Evolutionary conservation across 2,888 invertebrate species (phyloP).

Genomic region (Smittia sp.): DNA sequence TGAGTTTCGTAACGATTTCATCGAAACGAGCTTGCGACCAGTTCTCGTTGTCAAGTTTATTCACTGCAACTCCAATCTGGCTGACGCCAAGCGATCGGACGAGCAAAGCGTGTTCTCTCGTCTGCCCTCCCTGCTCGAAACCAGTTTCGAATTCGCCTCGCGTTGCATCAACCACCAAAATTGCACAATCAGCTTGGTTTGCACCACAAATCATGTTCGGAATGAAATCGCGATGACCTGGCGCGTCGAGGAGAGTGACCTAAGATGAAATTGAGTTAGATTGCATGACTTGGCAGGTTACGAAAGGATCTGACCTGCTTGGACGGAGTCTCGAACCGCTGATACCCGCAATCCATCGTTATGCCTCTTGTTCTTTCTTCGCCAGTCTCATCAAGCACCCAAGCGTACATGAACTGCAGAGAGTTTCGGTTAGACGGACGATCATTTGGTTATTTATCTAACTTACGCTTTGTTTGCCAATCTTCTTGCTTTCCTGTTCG

Average conservation of each 20-base stretch:
- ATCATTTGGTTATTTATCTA: too few relatives aligned
- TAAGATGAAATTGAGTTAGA: constrained; percentile 44
- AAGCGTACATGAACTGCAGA: constrained; percentile 83
- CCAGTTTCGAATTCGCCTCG: constrained; percentile 99
- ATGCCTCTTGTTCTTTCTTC: constrained; percentile 96
- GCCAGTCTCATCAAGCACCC: constrained; percentile 98
- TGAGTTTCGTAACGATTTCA: constrained; percentile 81
- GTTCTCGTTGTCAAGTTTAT: constrained; percentile 93
- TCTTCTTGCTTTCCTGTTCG: constrained; percentile 94
- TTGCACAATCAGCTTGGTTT: constrained; percentile 95
- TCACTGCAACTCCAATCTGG: constrained; percentile 91
- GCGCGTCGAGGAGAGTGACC: constrained; percentile 90
- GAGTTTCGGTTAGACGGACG: too few relatives aligned
- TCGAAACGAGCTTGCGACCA: constrained; percentile 91
- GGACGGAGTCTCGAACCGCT: constrained; percentile 83
- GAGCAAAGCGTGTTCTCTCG: constrained; percentile 93
- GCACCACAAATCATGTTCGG: constrained; percentile 99
- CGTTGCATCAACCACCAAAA: constrained; percentile 93
- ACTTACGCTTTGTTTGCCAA: constrained; percentile 83
- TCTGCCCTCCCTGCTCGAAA: constrained; percentile 97
- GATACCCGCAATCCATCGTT: constrained; percentile 97
- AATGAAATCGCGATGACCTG: constrained; percentile 98
- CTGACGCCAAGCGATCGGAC: constrained; percentile 79
- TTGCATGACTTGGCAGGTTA: too few relatives aligned
- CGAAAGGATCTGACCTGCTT: constrained; percentile 56